Evolutionary conservation across 2,888 invertebrate species (phyloP), one percentile per base, ranked within the genome.

Genomic region (Meiosimyza decipiens): DNA sequence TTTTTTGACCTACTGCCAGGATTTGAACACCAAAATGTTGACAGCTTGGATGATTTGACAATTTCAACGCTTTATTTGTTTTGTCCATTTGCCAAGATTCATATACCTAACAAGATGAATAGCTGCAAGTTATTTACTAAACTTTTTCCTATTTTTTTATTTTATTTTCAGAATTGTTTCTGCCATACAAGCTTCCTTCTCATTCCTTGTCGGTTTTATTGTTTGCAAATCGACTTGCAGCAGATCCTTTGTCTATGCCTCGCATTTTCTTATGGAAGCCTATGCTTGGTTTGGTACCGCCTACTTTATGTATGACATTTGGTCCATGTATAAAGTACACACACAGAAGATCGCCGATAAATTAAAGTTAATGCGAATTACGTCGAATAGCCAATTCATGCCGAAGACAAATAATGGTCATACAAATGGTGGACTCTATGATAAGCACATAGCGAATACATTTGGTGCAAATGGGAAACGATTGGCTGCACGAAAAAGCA

Each of bases 221-320:
- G 91, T 92, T 52, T 91, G 91, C 81, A 87, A 88, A 69, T 92
- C 91, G 86, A 93, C 93, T 28, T 93, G 93, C 85, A 89, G 90
- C 71, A 88, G 91, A 62, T 91, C 92, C 85, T 90, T 93, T 80
- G 87, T 93, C 77, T 90, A 89, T 75, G 89, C 92, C 6, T 92
- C 91, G 1, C 93, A 93, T 87, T 92, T 91, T 83, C 90, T 92
- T 81, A 92, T 92, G 68, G 92, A 93, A 82, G 92, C 92, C 1
- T 93, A 93, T 85, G 93, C 92, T 0, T 93, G 93, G 93, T 93
- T 93, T 83, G 93, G 93, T 2, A 92, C 93, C 50, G 92, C 93
- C 0, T 93, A 93, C 86, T 93, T 93, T 86, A 91, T 93, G 88
- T 93, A 93, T 81, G 93, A 93, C 86, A 92, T 93, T 77, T 92